Base-by-base conservation (phyloP, 2,113 vertebrate species). In the Brachypodius melanocephalos region DNA sequence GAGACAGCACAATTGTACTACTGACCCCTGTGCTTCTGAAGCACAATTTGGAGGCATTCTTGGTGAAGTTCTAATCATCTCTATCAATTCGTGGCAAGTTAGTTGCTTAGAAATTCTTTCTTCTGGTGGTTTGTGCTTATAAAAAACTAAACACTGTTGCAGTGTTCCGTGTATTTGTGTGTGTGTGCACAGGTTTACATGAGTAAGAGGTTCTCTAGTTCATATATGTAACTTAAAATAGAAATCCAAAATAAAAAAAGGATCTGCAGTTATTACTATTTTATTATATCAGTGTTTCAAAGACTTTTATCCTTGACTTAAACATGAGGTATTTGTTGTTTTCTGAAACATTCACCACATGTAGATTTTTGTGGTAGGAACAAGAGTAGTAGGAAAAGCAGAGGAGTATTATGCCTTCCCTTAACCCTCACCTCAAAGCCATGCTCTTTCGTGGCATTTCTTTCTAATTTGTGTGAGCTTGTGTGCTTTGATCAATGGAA, bases 171-270 rank as follows among this genome's bases (percentile, higher is more conserved):
- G 29, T 48, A 13, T 49, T 29, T 51, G 20, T 24, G 10, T 42
- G 7, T 6, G 17, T 8, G 0, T 18, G 38, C 0, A 12, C 0
- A 14, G 7, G 2, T 58, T 48, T 73, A 19, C 7, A 12, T 3
- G 6, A 61, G 20, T 73, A 62, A 85, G 17, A 73, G n/a, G 15
- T 82, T 76, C 25, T 68, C 19, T 26, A 12, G 43, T 59, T 31
- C 25, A 8, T 86, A 29, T 11, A 12, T 68, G n/a, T 52, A 62
- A 31, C 22, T 83, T 65, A 21, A 52, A 61, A 65, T 55, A 45
- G 5, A 82, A 89, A 8, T 4, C 12, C 12, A 31, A 80, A 89
- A 51, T 34, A 24, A 69, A 59, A 59, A 66, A 84, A 29, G 2
- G 4, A 6, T 57, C 17, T 68, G 7, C 14, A 58, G 16, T 14